phyloP scores from a whole-genome alignment of 2,888 invertebrate species.

The Odiellus spinosus region DNA sequence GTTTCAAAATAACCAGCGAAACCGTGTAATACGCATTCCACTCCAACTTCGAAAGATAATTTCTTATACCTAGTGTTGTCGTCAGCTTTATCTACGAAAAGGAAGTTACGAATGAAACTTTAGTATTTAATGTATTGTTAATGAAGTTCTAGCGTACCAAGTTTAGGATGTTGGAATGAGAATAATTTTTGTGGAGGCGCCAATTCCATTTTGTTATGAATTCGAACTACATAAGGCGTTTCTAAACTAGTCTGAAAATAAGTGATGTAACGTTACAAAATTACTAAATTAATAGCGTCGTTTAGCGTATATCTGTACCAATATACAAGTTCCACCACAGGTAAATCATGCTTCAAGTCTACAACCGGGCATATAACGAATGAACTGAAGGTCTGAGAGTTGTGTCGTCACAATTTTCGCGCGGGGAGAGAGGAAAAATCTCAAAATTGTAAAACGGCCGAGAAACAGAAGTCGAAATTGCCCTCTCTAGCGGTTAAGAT shows the following conservation, averaged over 20 bases:
- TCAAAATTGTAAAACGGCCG: too few relatives aligned
- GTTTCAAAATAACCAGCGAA: slow-evolving; percentile 93
- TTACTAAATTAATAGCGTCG: too few relatives aligned
- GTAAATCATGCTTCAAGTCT: too few relatives aligned
- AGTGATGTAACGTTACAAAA: slow-evolving; percentile 1
- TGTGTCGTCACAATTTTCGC: too few relatives aligned
- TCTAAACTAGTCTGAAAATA: slow-evolving; percentile 43
- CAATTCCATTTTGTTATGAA: slow-evolving; percentile 67
- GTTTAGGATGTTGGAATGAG: slow-evolving; percentile 79
- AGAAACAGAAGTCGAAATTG: too few relatives aligned
- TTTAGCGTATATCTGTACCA: too few relatives aligned
- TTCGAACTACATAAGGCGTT: slow-evolving; percentile 81
- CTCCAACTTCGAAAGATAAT: slow-evolving; percentile 48
- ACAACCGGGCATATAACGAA: too few relatives aligned
- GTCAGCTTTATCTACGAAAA: slow-evolving; percentile 29
- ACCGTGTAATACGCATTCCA: slow-evolving; percentile 73
- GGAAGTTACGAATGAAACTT: slow-evolving; percentile 1
- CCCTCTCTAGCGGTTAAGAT: too few relatives aligned
- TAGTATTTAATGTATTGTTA: not conserved
- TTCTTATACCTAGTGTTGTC: slow-evolving; percentile 59
- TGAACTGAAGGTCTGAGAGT: too few relatives aligned
- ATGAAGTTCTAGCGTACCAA: slow-evolving; percentile 33
- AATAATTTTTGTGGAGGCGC: slow-evolving; percentile 59
- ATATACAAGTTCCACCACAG: too few relatives aligned
- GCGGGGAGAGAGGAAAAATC: too few relatives aligned